These are phyloP conservation scores for Druceiella hillmani DNA, from an alignment of 2,888 invertebrate genomes.

Conservation along the genomic window DNA sequence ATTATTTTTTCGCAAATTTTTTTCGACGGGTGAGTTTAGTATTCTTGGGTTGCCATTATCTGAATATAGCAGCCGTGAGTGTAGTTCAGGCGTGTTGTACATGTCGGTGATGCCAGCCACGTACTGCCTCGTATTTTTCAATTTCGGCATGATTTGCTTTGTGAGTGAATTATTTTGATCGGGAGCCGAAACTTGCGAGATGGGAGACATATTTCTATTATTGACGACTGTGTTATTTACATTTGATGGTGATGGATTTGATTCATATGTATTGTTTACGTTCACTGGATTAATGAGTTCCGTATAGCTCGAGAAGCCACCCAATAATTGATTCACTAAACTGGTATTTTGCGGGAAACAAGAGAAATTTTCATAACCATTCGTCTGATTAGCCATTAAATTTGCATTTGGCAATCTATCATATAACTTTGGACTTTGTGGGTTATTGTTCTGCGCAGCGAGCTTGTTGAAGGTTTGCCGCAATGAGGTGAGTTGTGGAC, in stretches of 20 bases:
- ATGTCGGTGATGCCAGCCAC: too few relatives aligned
- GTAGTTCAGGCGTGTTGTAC: too few relatives aligned
- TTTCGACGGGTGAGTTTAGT: too few relatives aligned
- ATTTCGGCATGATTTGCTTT: slow-evolving; percentile 26
- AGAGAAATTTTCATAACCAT: slow-evolving; percentile 22
- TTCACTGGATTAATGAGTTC: too few relatives aligned
- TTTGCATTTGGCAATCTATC: slow-evolving; percentile 40
- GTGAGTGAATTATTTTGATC: slow-evolving; percentile 29
- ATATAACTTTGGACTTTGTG: too few relatives aligned
- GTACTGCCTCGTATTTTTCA: too few relatives aligned
- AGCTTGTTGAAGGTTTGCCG: slow-evolving; percentile 37
- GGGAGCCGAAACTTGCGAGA: slow-evolving; percentile 26
- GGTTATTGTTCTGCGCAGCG: too few relatives aligned
- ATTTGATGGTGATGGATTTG: too few relatives aligned
- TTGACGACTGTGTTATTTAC: slow-evolving; percentile 10
- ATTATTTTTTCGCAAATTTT: too few relatives aligned
- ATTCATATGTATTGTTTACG: too few relatives aligned
- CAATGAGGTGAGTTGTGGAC: slow-evolving; percentile 28
- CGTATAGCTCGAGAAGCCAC: slow-evolving; percentile 20
- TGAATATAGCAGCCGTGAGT: too few relatives aligned
- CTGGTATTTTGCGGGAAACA: slow-evolving; percentile 18
- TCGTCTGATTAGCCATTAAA: slow-evolving; percentile 35
- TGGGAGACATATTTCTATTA: slow-evolving; percentile 26
- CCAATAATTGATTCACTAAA: slow-evolving; percentile 18
- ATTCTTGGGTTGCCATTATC: too few relatives aligned